Base-by-base conservation (phyloP, 2,888 invertebrate species). In the Epirrhoe alternata region DNA sequence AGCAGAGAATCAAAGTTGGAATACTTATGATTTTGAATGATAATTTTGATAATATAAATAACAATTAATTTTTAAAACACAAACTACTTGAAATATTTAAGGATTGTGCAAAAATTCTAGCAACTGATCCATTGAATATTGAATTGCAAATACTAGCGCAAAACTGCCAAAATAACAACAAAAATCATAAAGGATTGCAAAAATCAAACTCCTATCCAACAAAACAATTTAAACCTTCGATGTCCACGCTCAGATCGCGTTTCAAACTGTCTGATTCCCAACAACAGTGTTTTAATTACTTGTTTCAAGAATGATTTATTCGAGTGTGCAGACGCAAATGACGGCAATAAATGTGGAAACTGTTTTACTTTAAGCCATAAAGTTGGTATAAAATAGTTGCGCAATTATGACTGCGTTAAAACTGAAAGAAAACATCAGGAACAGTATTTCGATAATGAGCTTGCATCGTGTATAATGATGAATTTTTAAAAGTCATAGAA, bases 271-370 rank as follows among this genome's bases (percentile, higher is more conserved):
- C 87, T 86, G 90, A 91, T 91, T 89, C 87, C 85, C 82, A 87
- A 82, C 86, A 87, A 85, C 86, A 89, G 89, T 87, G 86, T 93
- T 93, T 93, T 93, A 93, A 93, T 93, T 92, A 93, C 90, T 92
- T 86, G 89, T 89, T 91, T 89, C 81, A 82, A 80, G 86, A 87
- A 92, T 93, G 93, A 93, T 93, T 93, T 92, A 93, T 90, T 80
- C 80, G 81, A 80, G 76, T 79, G 78, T 78, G 76, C 76, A 77
- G 72, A 73, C 78, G 76, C 72, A 70, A 74, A 77, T 76, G 75
- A 72, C 76, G 74, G 69, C 66, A 61, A 61, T 69, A 70, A 69
- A 66, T 71, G 76, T 72, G 72, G 68, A 73, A 73, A 70, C 53
- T 70, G 74, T 77, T 80, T 76, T 73, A 72, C 70, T 71, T 71